Base-by-base conservation (phyloP, 2,113 vertebrate genomes). In the Taxidea taxus region DNA sequence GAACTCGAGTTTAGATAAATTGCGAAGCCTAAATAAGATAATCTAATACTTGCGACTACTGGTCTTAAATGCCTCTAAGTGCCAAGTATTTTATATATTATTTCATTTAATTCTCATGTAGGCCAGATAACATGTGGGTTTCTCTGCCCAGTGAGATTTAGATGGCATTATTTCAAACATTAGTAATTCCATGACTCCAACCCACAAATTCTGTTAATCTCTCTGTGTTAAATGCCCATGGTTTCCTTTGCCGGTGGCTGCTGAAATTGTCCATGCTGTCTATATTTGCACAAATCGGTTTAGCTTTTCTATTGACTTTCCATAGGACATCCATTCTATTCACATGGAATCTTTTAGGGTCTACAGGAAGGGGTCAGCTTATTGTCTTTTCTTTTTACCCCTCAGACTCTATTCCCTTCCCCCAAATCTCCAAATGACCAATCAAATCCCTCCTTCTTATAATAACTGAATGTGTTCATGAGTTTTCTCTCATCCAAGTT, bases 231-330 rank as follows among this genome's bases (percentile, higher is more conserved):
- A 86, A 25, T 85, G 37, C 3, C 74, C 7, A 18, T n/a, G 31
- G 51, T 72, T 77, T 25, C 51, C 15, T 72, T 10, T 85, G 29
- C 14, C 16, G 25, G 0, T 70, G 62, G 21, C 21, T 64, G 3
- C 47, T 44, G 64, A 87, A 81, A 56, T 90, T 74, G 64, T 80
- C 49, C 34, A 29, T 49, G 31, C 44, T 87, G n/a, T 25, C 47
- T 97, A 49, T 87, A 7, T 70, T 87, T 94, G n/a, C n/a, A 96
- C 29, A 92, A 51, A 54, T 91, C 29, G 62, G 29, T 44, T 80
- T 82, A 37, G 5, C 31, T 93, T 97, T 87, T 42, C 27, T 47
- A 23, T 21, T 60, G 51, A 54, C 15, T 95, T 90, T 80, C 3
- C 16, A 25, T 42, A 64, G 51, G 49, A 37, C 87, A 58, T 75